phyloP scores from a whole-genome alignment of 64 coral and sea anemone genomes.

The Montipora sp. region DNA sequence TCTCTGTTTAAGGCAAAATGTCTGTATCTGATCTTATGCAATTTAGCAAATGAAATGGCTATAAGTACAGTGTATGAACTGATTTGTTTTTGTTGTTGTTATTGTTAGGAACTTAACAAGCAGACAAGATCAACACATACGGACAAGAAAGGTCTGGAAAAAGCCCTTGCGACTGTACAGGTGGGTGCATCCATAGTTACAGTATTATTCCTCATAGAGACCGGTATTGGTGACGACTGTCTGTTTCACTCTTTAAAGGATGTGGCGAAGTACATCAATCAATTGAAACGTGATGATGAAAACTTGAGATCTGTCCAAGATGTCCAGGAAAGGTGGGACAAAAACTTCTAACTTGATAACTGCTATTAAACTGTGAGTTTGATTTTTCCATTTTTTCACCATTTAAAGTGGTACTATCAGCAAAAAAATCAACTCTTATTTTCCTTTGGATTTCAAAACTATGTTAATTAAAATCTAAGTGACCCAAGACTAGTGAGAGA shows the following conservation, averaged over 20 bases:
- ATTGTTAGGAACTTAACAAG: constrained; percentile 85
- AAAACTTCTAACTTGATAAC: too few relatives aligned
- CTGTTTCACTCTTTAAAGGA: constrained; percentile 49
- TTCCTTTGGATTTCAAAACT: too few relatives aligned
- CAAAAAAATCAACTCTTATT: too few relatives aligned
- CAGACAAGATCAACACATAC: constrained; percentile 88
- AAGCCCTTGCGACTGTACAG: constrained; percentile 88
- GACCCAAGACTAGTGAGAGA: too few relatives aligned
- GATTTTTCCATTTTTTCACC: too few relatives aligned
- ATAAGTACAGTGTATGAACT: too few relatives aligned
- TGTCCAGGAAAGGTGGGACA: constrained; percentile 85
- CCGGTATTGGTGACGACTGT: not conserved
- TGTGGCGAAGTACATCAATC: constrained; percentile 96
- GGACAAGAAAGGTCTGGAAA: constrained; percentile 88
- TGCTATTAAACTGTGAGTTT: too few relatives aligned
- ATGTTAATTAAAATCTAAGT: too few relatives aligned
- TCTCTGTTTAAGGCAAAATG: too few relatives aligned
- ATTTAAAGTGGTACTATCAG: too few relatives aligned
- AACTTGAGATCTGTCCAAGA: constrained; percentile 87
- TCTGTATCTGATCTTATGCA: too few relatives aligned
- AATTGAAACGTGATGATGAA: constrained; percentile 97
- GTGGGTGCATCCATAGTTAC: constrained; percentile 21
- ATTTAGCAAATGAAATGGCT: too few relatives aligned
- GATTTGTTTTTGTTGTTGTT: not conserved
- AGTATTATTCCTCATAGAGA: not conserved